Evolutionary conservation across 1,140 invertebrate genomes (phyloP), one percentile per base, ranked within the genome.

Genomic region (Drosophila navojoa): DNA sequence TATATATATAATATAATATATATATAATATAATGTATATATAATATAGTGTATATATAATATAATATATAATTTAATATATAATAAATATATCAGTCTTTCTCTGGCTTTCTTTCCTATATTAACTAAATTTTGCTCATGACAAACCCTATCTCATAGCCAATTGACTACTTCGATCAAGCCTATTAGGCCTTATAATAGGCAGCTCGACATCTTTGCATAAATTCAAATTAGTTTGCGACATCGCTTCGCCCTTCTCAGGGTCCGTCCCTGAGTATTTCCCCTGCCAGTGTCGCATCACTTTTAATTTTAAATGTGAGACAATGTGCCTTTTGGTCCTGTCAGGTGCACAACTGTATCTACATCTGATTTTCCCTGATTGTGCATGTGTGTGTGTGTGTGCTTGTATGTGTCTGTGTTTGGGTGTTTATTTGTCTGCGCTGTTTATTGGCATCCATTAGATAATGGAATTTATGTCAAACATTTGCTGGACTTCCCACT

Each of bases 381-480:
- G 3, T 55, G 9, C n/a, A 10, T 35, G 42, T 22, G 40, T 22
- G 62, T 11, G 9, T 52, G 22, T 27, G 38, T 40, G 5, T 42
- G 40, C 11, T 9, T 42, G 10, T 5, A 13, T 42, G 40, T 44
- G 42, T 19, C 54, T 49, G 55, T 62, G 32, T 53, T 22, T 63
- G 50, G 44, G 45, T 44, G 49, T 42, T n/a, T 47, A 47, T 64
- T 47, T 61, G 25, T 49, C 52, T 45, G n/a, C 55, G 44, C 53
- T 72, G 75, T 87, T 82, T 87, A 86, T 86, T 87, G 82, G 82
- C 82, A 79, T 82, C 82, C 76, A 87, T 86, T 82, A 87, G 79
- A 86, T 87, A 86, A 79, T 73, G 76, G 76, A 86, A 87, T 86
- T 86, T 86, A 89, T 81, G 82, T 58, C 70, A 75, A 74, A 52